Base-by-base conservation (phyloP, 2,797 vertebrate genomes). In the Eurystomus glaucurus region DNA sequence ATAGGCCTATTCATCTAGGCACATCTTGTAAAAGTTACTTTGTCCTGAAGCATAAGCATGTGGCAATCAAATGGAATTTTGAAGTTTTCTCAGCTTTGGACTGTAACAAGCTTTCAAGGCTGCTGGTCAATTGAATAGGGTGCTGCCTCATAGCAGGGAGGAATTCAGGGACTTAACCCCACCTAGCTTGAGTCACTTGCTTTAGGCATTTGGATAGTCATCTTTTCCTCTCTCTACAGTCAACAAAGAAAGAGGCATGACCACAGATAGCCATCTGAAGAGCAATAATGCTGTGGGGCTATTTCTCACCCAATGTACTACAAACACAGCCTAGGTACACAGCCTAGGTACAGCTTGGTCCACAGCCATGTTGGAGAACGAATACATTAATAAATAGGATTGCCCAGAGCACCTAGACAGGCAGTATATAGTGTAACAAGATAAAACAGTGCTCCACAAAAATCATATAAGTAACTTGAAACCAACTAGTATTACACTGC, bases 11-110 rank as follows among this genome's bases (percentile, higher is more conserved):
- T 84, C 39, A 66, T 71, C 79, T 65, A 41, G 61, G 65, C 14
- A 33, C 14, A 46, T 61, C 68, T 69, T 75, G 37, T 90, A 81
- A 61, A 85, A 64, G 48, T 81, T 88, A 65, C 33, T 92, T 86
- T 71, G 37, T 74, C 50, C 72, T 64, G 60, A 90, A 85, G 54
- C 14, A 8, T 62, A 45, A 90, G 45, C 21, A 65, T 95, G 93
- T 64, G 45, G 88, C 85, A 93, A 80, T 86, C 83, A 72, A 72
- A 60, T 57, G 62, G 91, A 91, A 94, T 76, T 58, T 60, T 20
- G 41, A 72, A 35, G 14, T 18, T 39, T 84, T 71, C 55, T 69
- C 62, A 76, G 26, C 74, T 92, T 55, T 94, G 43, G 39, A 39
- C 54, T 79, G 22, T 60, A 93, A 62, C 22, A 72, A 78, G 43